Base-by-base conservation (phyloP, 2,113 vertebrate species). In the Nematolebias whitei region DNA sequence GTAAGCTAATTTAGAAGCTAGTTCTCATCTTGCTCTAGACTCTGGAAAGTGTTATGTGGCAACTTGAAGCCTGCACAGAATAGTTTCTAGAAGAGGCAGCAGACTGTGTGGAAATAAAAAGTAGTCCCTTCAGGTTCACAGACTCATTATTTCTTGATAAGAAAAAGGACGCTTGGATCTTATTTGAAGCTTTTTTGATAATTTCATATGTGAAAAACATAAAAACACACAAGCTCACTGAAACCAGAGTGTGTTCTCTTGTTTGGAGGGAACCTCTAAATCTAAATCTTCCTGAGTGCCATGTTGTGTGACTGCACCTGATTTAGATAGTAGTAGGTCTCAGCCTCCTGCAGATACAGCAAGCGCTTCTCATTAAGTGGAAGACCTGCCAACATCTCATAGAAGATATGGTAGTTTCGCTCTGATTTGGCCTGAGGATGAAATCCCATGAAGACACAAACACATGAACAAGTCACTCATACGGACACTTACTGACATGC, bases 361-460 rank as follows among this genome's bases (percentile, higher is more conserved):
- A 71, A 76, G 72, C 87, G 92, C 60, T 94, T 94, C 71, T 95
- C 93, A 63, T 95, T 92, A 29, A 93, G 66, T 0, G 96, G 94
- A 71, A 99, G 93, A 65, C 98, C 98, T 0, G 96, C 94, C 86
- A 99, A 76, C 94, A 99, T 93, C 93, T 99, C 96, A 0, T 99
- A 99, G 91, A 99, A 98, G 81, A 98, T 97, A 85, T 98, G 97
- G 74, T 99, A 98, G 87, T 99, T 99, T 79, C 98, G 95, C 83
- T 99, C 96, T 0, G 88, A 94, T 94, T 96, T 96, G 94, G 97
- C 95, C 98, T 99, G 80, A 0, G 54, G n/a, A 79, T 39, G 45
- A 24, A 78, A 4, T 70, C 24, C 77, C 39, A 65, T 29, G 68
- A 43, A 68, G n/a, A 68, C 40, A 74, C 24, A 74, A 49, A 58